Evolutionary conservation across 35 echinoderm and acorn worm genomes (phyloP), one percentile per base, ranked within the genome.

Genomic region (Holothuria glaberrima): DNA sequence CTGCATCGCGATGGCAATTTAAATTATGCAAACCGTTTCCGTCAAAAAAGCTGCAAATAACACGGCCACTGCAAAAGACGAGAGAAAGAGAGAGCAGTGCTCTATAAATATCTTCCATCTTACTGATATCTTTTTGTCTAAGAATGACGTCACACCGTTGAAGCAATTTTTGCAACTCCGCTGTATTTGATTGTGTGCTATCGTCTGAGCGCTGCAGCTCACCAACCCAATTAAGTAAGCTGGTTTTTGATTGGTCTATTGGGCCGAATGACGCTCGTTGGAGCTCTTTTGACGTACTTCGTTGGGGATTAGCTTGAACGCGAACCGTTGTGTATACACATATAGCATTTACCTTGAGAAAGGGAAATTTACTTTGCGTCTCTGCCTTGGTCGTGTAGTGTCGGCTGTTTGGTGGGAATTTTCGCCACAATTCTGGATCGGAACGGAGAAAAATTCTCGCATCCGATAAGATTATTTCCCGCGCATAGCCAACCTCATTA

Each of bases 361-460:
- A 50, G 85, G 61, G 66, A 87, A 84, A 67, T 87, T 87, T 87
- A 69, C 60, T 71, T 71, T 71, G 61, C 25, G 65, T 87, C 85
- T 87, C 60, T 69, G 85, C 66, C 85, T 68, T 87, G 85, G 85
- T 87, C 60, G 85, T 67, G 65, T 45, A 69, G 85, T 67, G 85
- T 87, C 85, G 85, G 85, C 85, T 87, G 85, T 87, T 87, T 87
- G 85, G 85, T 71, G 65, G 85, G 85, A 87, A 87, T 69, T 68
- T 87, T 87, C 67, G 80, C 80, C 80, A 84, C 52, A 84, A 61
- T 87, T 71, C 34, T 71, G 25, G n/a, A 44, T 87, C 85, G 85
- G 85, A 71, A 87, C 66, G 85, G 85, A 87, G 85, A 30, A 46
- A 68, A 70, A 29, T 46, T 87, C 85, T 87, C 85, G 85, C 85